Evolutionary conservation across 2,113 vertebrate species (phyloP).

Genomic region (Scatophagus argus): DNA sequence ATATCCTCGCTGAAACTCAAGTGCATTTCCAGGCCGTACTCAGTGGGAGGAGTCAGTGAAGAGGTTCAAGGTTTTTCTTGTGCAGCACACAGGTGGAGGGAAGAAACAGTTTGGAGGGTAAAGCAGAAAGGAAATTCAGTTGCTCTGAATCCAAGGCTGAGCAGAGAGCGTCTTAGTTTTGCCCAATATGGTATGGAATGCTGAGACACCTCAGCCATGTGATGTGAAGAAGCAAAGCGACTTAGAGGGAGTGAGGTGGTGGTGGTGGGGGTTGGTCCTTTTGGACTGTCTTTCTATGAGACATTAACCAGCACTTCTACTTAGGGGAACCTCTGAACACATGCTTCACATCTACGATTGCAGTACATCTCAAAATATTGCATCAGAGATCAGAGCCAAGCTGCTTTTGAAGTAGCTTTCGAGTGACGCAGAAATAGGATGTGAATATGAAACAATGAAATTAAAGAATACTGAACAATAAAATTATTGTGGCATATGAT

Average conservation of each 20-base stretch:
- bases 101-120: conserved; percentile 24
- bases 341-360: conserved; percentile 47
- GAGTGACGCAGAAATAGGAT: conserved; percentile 5
- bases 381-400: conserved; percentile 58
- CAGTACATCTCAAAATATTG: conserved; percentile 59
- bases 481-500: background rate
- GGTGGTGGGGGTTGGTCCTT: conserved; percentile 3
- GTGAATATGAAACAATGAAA: conserved; percentile 33
- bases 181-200: conserved; percentile 87
- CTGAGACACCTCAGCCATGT: conserved; percentile 75
- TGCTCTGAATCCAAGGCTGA: conserved; percentile 54
- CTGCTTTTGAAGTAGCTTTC: conserved; percentile 63
- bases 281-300: conserved; percentile 37
- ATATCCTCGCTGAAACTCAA: background rate
- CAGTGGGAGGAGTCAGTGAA: background rate
- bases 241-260: conserved; percentile 42
- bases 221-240: conserved; percentile 74
- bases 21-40: background rate
- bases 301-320: conserved; percentile 49
- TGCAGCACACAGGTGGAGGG: conserved; percentile 45
- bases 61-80: background rate
- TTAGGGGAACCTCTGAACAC: conserved; percentile 41
- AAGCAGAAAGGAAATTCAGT: conserved; percentile 41
- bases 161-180: conserved; percentile 58
- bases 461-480: conserved; percentile 24